Percentiles rank a stretch among this genome's conserved stretches.
Conservation (phyloP, 2,113 vertebrate genomes). For the Grallaria varia region DNA sequence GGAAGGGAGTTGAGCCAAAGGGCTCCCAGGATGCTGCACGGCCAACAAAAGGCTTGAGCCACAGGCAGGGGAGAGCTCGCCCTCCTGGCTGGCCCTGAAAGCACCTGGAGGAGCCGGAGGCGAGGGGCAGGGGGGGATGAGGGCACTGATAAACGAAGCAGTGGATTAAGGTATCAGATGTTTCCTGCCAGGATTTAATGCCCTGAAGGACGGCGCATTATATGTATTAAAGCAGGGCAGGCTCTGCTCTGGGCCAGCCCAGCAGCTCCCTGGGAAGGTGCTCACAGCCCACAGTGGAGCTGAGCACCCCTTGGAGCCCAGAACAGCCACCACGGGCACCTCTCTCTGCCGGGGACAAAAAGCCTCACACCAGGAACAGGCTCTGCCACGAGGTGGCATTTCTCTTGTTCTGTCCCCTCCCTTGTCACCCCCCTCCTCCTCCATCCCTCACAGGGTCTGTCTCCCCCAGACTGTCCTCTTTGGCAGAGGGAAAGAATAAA, state of each 20-base stretch:
- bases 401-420: background rate
- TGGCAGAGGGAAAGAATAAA: background rate
- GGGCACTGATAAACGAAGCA: background rate
- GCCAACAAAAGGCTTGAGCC: background rate
- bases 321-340: rapidly evolving
- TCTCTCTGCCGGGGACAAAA: rapidly evolving
- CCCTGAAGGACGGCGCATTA: rapidly evolving
- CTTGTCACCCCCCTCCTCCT: background rate
- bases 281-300: rapidly evolving
- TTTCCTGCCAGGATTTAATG: constrained; percentile 1
- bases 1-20: background rate
- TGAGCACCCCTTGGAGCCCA: rapidly evolving
- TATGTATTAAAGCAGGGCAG: rapidly evolving
- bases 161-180: background rate
- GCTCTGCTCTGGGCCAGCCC: background rate
- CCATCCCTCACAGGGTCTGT: rapidly evolving
- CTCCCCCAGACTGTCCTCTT: too few species aligned
- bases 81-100: background rate
- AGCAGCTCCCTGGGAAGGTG: background rate
- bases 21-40: background rate
- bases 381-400: background rate
- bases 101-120: background rate
- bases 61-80: background rate
- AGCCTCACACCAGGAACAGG: rapidly evolving
- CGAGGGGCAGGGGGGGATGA: background rate